Base-by-base conservation (phyloP, 1,140 invertebrate species). In the Brachionus rubens region DNA sequence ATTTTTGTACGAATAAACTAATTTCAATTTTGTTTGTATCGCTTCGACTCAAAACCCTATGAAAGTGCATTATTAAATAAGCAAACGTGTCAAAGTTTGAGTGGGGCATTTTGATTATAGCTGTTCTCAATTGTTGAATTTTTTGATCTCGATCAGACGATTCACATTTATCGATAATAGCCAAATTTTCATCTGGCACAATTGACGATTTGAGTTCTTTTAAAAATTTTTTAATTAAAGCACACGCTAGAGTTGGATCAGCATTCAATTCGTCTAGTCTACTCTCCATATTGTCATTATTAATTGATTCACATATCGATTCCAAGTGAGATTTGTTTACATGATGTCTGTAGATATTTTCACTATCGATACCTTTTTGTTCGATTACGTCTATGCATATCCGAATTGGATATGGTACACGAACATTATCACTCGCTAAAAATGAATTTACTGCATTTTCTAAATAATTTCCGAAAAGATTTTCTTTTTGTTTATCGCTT, bases 331-430 rank as follows among this genome's bases (percentile, higher is more conserved):
- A 72, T 41, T 72, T 72, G 14, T 48, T 54, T 2, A 28, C 68
- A 40, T 54, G 46, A 24, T 54, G 68, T 72, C 68, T 48, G 14
- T 72, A 72, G 9, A 72, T 50, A 36, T 21, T 54, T 10, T 72
- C 68, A 14, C 12, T 40, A 19, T 72, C 47, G 12, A 72, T 72
- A 2, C 43, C 68, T 21, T 72, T 50, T 72, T 72, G 68, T 36
- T 72, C 68, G 12, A 72, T 72, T 28, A 50, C 12, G 26, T 72
- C 68, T 26, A 72, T 72, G 68, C 68, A 72, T 48, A 54, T 54
- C n/a, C 50, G 26, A 21, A 72, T 72, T 14, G 68, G 68, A 41
- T 54, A 48, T 4, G 68, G 68, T 1, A 72, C 68, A 50, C 26
- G 24, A 7, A 72, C 46, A 50, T 41, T 41, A 40, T 72, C 68